Conservation (phyloP, 2,797 vertebrate genomes). For the Mus caroli region DNA sequence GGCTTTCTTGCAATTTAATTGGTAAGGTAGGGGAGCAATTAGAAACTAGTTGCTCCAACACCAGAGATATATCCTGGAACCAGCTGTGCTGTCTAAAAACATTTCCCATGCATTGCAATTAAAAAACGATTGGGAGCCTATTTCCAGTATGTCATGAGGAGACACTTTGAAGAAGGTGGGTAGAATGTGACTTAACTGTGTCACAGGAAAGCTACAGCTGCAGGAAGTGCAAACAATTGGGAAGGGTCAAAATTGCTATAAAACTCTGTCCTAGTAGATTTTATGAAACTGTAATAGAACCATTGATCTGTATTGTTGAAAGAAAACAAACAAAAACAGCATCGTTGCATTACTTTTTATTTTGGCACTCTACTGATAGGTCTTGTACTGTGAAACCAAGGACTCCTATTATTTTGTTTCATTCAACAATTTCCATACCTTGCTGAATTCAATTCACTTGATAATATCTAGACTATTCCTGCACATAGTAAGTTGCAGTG, state of each 20-base stretch:
- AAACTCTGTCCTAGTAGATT: conserved; percentile 1
- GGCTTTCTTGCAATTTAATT: conserved; percentile 71
- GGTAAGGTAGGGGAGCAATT: conserved; percentile 80
- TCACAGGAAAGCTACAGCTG: conserved; percentile 18
- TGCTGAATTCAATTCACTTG: not conserved
- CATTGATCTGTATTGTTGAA: not conserved
- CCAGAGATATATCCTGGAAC: conserved; percentile 59
- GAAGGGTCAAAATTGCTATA: not conserved
- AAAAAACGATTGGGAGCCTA: conserved; percentile 59
- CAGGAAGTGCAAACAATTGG: conserved; percentile 13
- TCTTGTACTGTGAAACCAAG: conserved; percentile 21
- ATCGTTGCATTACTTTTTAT: not conserved
- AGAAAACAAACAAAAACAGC: not conserved
- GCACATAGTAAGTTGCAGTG: not conserved
- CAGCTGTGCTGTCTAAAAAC: conserved; percentile 73
- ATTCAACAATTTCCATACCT: not conserved
- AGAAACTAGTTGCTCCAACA: conserved; percentile 71
- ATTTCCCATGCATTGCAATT: conserved; percentile 76
- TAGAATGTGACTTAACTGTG: conserved; percentile 51
- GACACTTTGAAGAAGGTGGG: conserved; percentile 62
- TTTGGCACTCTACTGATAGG: not conserved
- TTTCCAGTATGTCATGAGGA: conserved; percentile 72
- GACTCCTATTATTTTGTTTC: not conserved
- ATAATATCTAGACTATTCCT: not conserved
- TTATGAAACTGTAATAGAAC: not conserved